These are phyloP conservation scores for Gymnodraco acuticeps DNA, from an alignment of 2,797 vertebrate species.

Conservation along the genomic window DNA sequence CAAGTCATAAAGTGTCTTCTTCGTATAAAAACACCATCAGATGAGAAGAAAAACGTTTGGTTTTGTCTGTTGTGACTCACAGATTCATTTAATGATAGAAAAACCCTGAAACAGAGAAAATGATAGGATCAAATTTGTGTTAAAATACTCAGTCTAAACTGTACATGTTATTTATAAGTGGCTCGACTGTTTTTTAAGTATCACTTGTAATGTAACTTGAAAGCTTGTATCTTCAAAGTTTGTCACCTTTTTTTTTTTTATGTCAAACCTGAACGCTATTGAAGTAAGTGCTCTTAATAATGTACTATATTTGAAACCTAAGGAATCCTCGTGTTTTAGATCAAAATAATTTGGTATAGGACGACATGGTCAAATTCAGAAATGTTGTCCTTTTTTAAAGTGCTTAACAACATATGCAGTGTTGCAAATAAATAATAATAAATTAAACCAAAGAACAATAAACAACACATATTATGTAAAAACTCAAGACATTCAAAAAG, in stretches of 20 bases:
- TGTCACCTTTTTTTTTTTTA: slow-evolving; percentile 32
- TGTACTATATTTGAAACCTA: slow-evolving; percentile 53
- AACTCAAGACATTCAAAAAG: slow-evolving; percentile 78
- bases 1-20: slow-evolving; percentile 36
- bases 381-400: slow-evolving; percentile 89
- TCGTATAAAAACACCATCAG: slow-evolving; percentile 49
- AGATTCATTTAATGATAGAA: slow-evolving; percentile 44
- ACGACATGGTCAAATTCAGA: slow-evolving; percentile 73
- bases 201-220: too few species aligned
- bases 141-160: slow-evolving; percentile 50
- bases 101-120: slow-evolving; percentile 42
- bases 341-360: slow-evolving; percentile 69
- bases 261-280: slow-evolving; percentile 49
- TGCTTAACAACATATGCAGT: slow-evolving; percentile 90
- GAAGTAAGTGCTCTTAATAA: slow-evolving; percentile 70
- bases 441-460: slow-evolving; percentile 63
- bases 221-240: slow-evolving; percentile 6
- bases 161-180: slow-evolving; percentile 61
- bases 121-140: slow-evolving; percentile 25
- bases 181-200: slow-evolving; percentile 13
- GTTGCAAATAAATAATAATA: slow-evolving; percentile 66
- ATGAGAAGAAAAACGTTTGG: slow-evolving; percentile 59
- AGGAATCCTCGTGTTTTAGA: slow-evolving; percentile 35
- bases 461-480: slow-evolving; percentile 80
- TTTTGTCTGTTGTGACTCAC: slow-evolving; percentile 42